phyloP scores from a whole-genome alignment of 2,113 vertebrate species.

The Oreochromis niloticus region DNA sequence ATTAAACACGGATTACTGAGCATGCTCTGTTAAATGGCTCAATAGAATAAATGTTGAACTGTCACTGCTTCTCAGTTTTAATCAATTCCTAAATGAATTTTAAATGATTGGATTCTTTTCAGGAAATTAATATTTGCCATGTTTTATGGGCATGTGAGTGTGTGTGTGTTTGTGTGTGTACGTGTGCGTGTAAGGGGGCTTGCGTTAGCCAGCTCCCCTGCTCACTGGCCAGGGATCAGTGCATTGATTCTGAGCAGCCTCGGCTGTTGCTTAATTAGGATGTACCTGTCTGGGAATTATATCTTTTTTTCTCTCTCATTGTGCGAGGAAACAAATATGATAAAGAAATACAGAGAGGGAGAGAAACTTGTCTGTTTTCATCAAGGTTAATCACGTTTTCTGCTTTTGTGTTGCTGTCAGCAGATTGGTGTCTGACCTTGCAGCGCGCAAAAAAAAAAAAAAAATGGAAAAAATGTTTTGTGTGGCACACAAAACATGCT shows the following conservation, averaged over 20 bases:
- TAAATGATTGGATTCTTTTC: slow-evolving; percentile 79
- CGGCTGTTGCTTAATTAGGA: slow-evolving; percentile 72
- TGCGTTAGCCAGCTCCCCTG: slow-evolving; percentile 47
- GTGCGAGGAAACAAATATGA: slow-evolving; percentile 15
- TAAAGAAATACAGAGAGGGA: neutral
- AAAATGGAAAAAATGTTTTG: neutral
- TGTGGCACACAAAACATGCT: slow-evolving; percentile 25
- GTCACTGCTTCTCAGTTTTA: slow-evolving; percentile 72
- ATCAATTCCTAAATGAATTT: slow-evolving; percentile 78
- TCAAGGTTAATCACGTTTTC: slow-evolving; percentile 59
- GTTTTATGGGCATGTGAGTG: neutral
- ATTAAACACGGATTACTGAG: slow-evolving; percentile 53
- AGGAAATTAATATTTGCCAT: slow-evolving; percentile 76
- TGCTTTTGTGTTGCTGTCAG: slow-evolving; percentile 68
- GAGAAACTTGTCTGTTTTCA: slow-evolving; percentile 18
- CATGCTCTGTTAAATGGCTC: slow-evolving; percentile 77
- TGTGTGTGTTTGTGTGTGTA: neutral
- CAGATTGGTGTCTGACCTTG: slow-evolving; percentile 63
- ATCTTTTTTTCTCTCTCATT: slow-evolving; percentile 14
- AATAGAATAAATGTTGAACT: slow-evolving; percentile 80
- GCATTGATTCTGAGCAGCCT: slow-evolving; percentile 64
- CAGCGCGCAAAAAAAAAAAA: slow-evolving; percentile 32
- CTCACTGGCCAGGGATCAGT: slow-evolving; percentile 55
- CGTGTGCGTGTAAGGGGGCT: neutral
- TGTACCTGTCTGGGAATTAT: slow-evolving; percentile 59